Conservation (phyloP, 2,888 invertebrate genomes). For the Trimorus sp. region DNA sequence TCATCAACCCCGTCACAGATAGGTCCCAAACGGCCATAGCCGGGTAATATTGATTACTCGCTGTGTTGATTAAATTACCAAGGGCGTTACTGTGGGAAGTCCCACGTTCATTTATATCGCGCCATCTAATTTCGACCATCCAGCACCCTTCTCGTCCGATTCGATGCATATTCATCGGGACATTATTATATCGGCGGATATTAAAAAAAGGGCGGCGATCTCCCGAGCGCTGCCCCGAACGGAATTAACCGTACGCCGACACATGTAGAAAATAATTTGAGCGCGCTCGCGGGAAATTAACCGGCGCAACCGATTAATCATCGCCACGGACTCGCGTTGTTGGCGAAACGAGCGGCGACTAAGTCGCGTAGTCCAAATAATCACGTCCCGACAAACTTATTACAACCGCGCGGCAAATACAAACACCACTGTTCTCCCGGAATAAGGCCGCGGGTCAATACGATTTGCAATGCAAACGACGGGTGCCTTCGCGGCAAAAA, state of each 20-base stretch:
- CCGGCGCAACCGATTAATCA: too few species aligned
- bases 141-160: constrained; percentile 44
- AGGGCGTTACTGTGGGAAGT: constrained; percentile 79
- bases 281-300: constrained; percentile 10
- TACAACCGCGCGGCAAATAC: constrained; percentile 26
- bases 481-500: constrained; percentile 47
- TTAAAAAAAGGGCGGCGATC: constrained; percentile 24
- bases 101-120: constrained; percentile 67
- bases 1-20: constrained; percentile 67
- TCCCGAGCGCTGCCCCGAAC: not conserved
- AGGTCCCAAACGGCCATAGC: constrained; percentile 65
- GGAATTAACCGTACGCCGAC: constrained; percentile 10
- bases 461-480: constrained; percentile 52
- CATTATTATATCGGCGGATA: constrained; percentile 45
- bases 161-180: constrained; percentile 79
- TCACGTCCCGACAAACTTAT: constrained; percentile 50
- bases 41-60: constrained; percentile 76
- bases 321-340: too few species aligned
- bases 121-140: constrained; percentile 41
- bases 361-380: constrained; percentile 18
- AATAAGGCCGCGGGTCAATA: constrained; percentile 35
- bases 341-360: too few species aligned
- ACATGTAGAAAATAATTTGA: constrained; percentile 13
- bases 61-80: constrained; percentile 81
- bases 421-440: constrained; percentile 39